A percentile compares a stretch with the other conserved stretches of the same genome.
Evolutionary conservation across 2,113 vertebrate species (phyloP).

Genomic region (Phycodurus eques): DNA sequence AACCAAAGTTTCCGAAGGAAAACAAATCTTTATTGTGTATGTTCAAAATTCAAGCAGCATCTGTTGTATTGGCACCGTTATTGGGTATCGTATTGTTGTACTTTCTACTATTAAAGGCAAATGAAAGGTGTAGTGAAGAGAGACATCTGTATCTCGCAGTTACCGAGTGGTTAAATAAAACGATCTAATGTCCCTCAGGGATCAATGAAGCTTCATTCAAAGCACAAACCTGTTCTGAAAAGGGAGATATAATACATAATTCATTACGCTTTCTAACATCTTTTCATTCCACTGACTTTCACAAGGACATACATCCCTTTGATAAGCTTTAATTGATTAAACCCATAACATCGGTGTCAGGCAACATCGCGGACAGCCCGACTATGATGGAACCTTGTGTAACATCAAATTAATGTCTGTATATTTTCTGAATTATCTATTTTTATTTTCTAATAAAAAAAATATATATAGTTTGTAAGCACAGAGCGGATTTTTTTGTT

Average conservation of each 20-base stretch:
- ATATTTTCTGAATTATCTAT: constrained; percentile 42
- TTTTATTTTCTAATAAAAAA: constrained; percentile 12
- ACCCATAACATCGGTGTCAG: constrained; percentile 23
- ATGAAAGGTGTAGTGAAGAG: background rate
- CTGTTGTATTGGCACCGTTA: background rate
- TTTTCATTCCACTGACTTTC: constrained; percentile 23
- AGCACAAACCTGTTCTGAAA: constrained; percentile 8
- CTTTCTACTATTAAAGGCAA: constrained; percentile 10
- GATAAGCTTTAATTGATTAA: constrained; percentile 42
- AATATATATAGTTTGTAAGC: constrained; percentile 28
- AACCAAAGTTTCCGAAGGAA: background rate
- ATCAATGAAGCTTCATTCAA: constrained; percentile 17
- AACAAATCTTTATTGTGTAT: background rate
- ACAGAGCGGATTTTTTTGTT: background rate
- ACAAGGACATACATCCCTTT: constrained; percentile 29
- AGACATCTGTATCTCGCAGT: background rate
- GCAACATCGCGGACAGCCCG: constrained; percentile 28
- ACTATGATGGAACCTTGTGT: background rate
- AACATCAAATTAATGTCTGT: constrained; percentile 52
- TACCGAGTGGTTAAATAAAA: constrained; percentile 3
- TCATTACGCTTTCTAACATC: constrained; percentile 17
- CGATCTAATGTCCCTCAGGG: constrained; percentile 10
- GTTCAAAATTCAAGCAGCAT: constrained; percentile 1
- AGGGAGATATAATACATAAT: constrained; percentile 9
- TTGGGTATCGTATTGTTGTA: background rate